phyloP scores from a whole-genome alignment of 2,113 vertebrate species.

The Macquaria ambigua region DNA sequence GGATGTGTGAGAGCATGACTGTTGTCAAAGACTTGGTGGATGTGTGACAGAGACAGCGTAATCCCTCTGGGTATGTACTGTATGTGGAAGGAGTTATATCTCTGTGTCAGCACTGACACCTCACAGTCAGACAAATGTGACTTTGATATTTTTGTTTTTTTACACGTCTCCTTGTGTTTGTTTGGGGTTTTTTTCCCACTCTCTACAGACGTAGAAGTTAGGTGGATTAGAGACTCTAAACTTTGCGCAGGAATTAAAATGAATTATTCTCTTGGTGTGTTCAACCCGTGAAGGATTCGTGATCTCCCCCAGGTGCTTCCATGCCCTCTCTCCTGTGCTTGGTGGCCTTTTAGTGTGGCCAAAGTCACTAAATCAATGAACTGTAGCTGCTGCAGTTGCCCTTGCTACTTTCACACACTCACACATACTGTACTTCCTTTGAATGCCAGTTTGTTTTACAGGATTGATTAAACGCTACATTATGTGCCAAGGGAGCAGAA shows the following conservation, averaged over 20 bases:
- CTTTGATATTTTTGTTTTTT: slow-evolving; percentile 1
- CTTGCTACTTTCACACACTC: slow-evolving; percentile 9
- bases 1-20: slow-evolving; percentile 38
- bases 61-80: slow-evolving; percentile 23
- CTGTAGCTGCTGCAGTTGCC: slow-evolving; percentile 6
- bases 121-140: slow-evolving; percentile 2
- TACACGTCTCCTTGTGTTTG: not conserved
- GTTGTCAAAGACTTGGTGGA: slow-evolving; percentile 46
- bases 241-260: slow-evolving; percentile 17
- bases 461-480: slow-evolving; percentile 28
- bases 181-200: not conserved
- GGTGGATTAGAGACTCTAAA: not conserved
- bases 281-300: slow-evolving; percentile 19
- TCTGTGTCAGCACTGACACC: slow-evolving; percentile 2
- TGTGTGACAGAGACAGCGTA: slow-evolving; percentile 32
- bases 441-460: slow-evolving; percentile 26
- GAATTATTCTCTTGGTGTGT: slow-evolving; percentile 8
- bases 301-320: not conserved
- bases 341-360: not conserved
- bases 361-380: slow-evolving; percentile 38
- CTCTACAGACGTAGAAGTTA: not conserved
- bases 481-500: not conserved
- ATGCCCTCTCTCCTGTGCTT: not conserved
- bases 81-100: slow-evolving; percentile 17
- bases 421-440: not conserved